Evolutionary conservation across 2,113 vertebrate genomes (phyloP).

Genomic region (Petromus typicus): DNA sequence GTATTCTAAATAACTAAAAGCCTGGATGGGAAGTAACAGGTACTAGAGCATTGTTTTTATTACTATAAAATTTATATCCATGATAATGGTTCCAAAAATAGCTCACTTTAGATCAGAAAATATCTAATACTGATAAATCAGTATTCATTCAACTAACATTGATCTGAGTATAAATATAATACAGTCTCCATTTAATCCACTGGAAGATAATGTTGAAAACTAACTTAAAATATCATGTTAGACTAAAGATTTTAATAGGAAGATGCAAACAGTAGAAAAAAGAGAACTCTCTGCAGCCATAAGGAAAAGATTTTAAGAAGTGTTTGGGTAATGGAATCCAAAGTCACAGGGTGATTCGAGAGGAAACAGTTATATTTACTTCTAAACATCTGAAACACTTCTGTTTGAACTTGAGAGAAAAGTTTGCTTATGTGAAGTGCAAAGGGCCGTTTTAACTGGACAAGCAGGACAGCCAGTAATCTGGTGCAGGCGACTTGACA

Average conservation of each 20-base stretch:
- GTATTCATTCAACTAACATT: slow-evolving; percentile 42
- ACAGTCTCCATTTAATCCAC: background rate
- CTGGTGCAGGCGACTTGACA: background rate
- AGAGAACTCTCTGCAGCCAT: background rate
- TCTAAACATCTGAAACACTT: background rate
- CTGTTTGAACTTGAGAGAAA: background rate
- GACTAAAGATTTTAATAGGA: background rate
- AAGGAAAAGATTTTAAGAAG: slow-evolving; percentile 17
- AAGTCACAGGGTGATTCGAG: background rate
- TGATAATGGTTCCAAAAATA: background rate
- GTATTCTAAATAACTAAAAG: slow-evolving; percentile 50
- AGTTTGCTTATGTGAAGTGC: background rate
- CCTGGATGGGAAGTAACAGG: slow-evolving; percentile 1
- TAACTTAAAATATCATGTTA: slow-evolving; percentile 1
- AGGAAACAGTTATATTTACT: background rate
- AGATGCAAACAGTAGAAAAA: background rate
- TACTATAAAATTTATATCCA: slow-evolving; percentile 34
- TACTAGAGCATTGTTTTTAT: slow-evolving; percentile 47
- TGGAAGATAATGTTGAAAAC: background rate
- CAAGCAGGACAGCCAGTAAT: background rate
- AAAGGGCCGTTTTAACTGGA: background rate
- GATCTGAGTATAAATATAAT: background rate
- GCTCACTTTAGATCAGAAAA: no score
- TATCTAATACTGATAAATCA: no score
- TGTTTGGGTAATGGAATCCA: background rate